Percentiles rank a stretch among this genome's conserved stretches.
Evolutionary conservation across 2,113 vertebrate genomes (phyloP).

Genomic region (Myiopsitta monachus): DNA sequence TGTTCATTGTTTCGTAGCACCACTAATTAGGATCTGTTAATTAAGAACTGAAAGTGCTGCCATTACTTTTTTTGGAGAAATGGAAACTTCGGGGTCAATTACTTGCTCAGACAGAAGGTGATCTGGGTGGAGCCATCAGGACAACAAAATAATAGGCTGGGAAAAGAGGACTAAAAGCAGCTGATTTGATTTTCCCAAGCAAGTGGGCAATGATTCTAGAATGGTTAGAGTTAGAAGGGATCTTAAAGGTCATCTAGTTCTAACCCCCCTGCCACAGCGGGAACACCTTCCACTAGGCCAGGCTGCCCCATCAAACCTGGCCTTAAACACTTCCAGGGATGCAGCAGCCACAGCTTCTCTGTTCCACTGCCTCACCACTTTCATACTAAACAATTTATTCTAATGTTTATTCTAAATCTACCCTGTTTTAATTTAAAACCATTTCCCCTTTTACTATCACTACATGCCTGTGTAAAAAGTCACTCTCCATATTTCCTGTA

Average conservation of each 20-base stretch:
- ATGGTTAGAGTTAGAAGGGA: background rate
- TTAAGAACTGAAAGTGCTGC: conserved; percentile 24
- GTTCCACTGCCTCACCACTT: background rate
- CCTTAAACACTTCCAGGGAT: background rate
- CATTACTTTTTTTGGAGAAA: background rate
- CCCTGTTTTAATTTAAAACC: background rate
- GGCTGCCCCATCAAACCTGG: background rate
- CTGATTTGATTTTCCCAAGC: background rate
- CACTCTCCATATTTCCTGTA: background rate
- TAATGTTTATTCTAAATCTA: background rate
- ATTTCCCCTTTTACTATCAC: background rate
- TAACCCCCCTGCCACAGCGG: background rate
- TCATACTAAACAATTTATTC: background rate
- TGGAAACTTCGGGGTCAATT: background rate
- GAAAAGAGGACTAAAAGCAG: background rate
- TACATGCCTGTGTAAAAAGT: background rate
- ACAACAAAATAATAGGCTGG: background rate
- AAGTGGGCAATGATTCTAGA: background rate
- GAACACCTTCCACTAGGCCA: background rate
- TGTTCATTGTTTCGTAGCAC: background rate
- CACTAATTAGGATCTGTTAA: conserved; percentile 36
- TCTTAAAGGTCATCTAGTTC: background rate
- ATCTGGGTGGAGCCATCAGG: background rate
- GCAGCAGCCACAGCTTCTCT: background rate
- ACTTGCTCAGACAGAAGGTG: background rate